Percentiles rank a stretch among this genome's conserved stretches.
Evolutionary conservation across 1,140 invertebrate genomes (phyloP).

Genomic region (Oppia nitens): DNA sequence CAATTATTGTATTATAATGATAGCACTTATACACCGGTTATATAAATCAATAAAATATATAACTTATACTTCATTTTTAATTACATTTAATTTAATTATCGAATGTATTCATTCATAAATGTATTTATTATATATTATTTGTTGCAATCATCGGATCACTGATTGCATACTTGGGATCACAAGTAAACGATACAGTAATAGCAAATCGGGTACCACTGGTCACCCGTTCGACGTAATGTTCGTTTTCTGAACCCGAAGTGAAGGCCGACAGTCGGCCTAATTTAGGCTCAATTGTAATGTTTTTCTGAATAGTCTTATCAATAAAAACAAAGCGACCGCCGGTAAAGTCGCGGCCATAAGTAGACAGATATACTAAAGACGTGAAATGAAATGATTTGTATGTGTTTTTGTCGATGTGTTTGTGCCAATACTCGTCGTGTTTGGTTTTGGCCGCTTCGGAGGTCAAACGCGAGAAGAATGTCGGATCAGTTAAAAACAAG

Average conservation of each 20-base stretch:
- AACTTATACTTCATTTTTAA: no score
- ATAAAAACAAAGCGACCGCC: slow-evolving; percentile 65
- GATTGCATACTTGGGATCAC: slow-evolving; percentile 34
- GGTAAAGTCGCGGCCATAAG: slow-evolving; percentile 54
- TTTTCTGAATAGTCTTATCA: slow-evolving; percentile 37
- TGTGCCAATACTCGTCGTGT: slow-evolving; percentile 75
- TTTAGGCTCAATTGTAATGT: slow-evolving; percentile 53
- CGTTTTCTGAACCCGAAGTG: slow-evolving; percentile 67
- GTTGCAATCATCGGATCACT: slow-evolving; percentile 13
- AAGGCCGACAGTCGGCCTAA: slow-evolving; percentile 57
- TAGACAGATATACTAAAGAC: slow-evolving; percentile 55
- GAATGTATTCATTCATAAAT: slow-evolving; percentile 1
- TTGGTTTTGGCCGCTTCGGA: slow-evolving; percentile 42
- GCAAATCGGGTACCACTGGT: slow-evolving; percentile 52
- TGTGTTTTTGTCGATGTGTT: slow-evolving; percentile 66
- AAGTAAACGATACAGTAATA: slow-evolving; percentile 68
- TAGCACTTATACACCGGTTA: no score
- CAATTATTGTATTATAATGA: no score
- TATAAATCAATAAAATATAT: no score
- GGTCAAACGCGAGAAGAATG: slow-evolving; percentile 64
- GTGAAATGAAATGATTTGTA: slow-evolving; percentile 73
- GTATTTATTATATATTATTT: not conserved
- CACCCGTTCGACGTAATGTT: slow-evolving; percentile 63
- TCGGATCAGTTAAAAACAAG: slow-evolving; percentile 60
- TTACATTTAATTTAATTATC: not conserved